Percentiles rank a stretch among this genome's conserved stretches.
phyloP scores from a whole-genome alignment of 1,140 invertebrate genomes.

The Lysiphlebus fabarum region DNA sequence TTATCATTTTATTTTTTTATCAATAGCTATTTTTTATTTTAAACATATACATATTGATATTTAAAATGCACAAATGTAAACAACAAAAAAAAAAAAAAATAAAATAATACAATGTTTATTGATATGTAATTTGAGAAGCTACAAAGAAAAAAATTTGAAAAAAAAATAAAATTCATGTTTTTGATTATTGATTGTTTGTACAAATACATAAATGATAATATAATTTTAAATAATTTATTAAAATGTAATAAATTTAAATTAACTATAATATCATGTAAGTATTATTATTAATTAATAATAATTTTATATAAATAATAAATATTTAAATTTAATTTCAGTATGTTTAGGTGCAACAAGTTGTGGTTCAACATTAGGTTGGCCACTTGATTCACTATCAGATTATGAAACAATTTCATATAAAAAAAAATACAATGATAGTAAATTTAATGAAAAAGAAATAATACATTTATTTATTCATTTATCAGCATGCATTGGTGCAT shows the following conservation, averaged over 20 bases:
- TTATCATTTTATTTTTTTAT: too few relatives aligned
- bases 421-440: neutral
- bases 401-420: conserved; percentile 5
- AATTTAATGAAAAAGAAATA: neutral
- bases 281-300: neutral
- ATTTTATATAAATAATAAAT: neutral
- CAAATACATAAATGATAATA: too few relatives aligned
- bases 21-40: too few relatives aligned
- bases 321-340: conserved; percentile 21
- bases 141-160: too few relatives aligned
- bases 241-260: conserved; percentile 13
- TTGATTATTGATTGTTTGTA: too few relatives aligned
- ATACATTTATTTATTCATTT: conserved; percentile 27
- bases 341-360: conserved; percentile 30
- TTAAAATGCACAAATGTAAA: too few relatives aligned
- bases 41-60: too few relatives aligned
- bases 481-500: conserved; percentile 27
- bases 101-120: too few relatives aligned
- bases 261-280: conserved; percentile 24
- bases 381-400: conserved; percentile 18
- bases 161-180: too few relatives aligned
- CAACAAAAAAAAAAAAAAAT: too few relatives aligned
- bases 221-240: neutral
- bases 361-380: conserved; percentile 29
- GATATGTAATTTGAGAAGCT: too few relatives aligned